Evolutionary conservation across 2,113 vertebrate species (phyloP).

Genomic region (Saccopteryx bilineata): DNA sequence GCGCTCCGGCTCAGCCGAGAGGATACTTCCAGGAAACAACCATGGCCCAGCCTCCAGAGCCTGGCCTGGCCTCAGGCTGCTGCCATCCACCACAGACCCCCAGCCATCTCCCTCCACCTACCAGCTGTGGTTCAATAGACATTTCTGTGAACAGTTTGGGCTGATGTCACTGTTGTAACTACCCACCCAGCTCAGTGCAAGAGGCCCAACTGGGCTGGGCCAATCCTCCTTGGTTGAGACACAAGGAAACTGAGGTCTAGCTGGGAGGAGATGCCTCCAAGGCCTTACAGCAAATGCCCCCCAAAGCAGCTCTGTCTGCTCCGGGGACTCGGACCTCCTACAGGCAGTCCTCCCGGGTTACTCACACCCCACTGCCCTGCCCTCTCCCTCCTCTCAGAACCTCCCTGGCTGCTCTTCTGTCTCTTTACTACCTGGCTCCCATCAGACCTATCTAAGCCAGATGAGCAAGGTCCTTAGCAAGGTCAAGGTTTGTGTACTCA

Average conservation of each 20-base stretch:
- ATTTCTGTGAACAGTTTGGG: neutral
- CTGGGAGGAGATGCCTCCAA: neutral
- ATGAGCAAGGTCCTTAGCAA: neutral
- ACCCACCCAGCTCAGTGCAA: neutral
- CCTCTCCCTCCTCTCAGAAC: neutral
- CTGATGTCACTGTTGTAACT: neutral
- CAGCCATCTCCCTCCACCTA: neutral
- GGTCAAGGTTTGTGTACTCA: neutral
- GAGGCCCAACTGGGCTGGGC: neutral
- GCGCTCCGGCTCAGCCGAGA: neutral
- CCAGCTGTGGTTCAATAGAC: neutral
- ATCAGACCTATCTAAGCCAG: neutral
- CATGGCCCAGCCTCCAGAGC: neutral
- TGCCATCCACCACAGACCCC: neutral
- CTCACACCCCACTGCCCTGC: neutral
- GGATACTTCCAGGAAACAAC: constrained; percentile 30
- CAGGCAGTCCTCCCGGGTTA: neutral
- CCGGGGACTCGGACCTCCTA: neutral
- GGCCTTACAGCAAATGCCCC: neutral
- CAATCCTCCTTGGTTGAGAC: neutral
- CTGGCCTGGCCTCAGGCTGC: constrained; percentile 36
- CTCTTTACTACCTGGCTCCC: neutral
- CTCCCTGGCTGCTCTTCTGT: neutral
- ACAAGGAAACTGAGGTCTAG: neutral
- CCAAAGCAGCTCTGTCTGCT: neutral